Evolutionary conservation across 2,888 invertebrate genomes (phyloP).

Genomic region (Arrhopalites spinosus): DNA sequence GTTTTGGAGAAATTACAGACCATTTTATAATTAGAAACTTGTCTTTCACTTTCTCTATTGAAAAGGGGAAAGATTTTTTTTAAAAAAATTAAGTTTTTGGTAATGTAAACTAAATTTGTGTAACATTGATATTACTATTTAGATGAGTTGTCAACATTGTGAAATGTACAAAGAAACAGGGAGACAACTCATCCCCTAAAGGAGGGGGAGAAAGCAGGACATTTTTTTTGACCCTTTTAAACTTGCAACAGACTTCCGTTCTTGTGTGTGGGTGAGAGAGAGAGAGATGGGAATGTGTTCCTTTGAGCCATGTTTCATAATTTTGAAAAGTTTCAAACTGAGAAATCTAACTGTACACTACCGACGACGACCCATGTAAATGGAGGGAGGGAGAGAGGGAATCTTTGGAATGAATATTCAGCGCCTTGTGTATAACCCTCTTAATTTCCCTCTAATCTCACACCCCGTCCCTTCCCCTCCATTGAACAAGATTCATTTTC

Average conservation of each 20-base stretch:
- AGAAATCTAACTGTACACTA: background rate
- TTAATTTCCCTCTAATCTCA: conserved; percentile 37
- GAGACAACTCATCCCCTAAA: too few relatives aligned
- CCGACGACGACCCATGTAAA: background rate
- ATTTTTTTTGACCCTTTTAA: too few relatives aligned
- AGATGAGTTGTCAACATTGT: too few relatives aligned
- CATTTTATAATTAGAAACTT: conserved; percentile 6
- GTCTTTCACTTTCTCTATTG: background rate
- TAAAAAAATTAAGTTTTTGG: too few relatives aligned
- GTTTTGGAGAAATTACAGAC: too few relatives aligned
- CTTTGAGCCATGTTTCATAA: background rate
- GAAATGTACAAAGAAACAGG: too few relatives aligned
- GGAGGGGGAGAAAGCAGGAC: too few relatives aligned
- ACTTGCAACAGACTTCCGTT: too few relatives aligned
- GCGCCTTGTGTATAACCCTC: conserved; percentile 31
- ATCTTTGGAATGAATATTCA: conserved; percentile 28
- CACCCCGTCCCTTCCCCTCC: conserved; percentile 18
- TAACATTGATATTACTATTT: too few relatives aligned
- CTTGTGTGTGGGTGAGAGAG: background rate
- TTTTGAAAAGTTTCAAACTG: background rate
- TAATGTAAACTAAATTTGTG: too few relatives aligned
- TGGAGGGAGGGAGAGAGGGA: background rate
- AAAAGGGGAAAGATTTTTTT: background rate
- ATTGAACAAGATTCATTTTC: conserved; percentile 8
- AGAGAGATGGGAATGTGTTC: background rate